These are phyloP conservation scores for Anguilla rostrata DNA, from an alignment of 2,113 vertebrate genomes.

Conservation along the genomic window DNA sequence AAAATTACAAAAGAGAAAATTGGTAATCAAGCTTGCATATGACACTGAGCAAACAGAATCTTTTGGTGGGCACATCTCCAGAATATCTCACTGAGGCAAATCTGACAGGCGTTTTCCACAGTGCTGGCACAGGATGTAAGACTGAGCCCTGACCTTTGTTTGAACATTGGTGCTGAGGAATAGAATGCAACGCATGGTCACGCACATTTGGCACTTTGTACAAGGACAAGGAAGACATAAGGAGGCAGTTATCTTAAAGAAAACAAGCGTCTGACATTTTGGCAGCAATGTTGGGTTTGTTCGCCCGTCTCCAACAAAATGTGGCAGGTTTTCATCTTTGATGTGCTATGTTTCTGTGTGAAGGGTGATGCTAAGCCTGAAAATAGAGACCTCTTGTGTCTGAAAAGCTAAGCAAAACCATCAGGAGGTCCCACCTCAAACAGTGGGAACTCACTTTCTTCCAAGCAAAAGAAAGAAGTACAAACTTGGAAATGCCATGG, in stretches of 20 bases:
- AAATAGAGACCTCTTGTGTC: background rate
- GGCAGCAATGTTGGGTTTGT: constrained; percentile 49
- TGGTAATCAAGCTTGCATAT: background rate
- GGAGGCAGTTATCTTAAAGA: constrained; percentile 52
- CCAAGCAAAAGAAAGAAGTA: background rate
- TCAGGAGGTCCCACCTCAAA: background rate
- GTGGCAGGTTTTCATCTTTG: constrained; percentile 52
- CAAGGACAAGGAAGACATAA: constrained; percentile 38
- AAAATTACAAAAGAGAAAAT: background rate
- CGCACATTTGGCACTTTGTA: background rate
- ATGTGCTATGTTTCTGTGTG: constrained; percentile 20
- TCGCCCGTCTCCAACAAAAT: constrained; percentile 63
- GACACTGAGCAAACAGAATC: background rate
- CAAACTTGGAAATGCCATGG: constrained; percentile 4
- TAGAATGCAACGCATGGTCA: background rate
- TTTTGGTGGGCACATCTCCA: background rate
- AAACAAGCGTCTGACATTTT: constrained; percentile 66
- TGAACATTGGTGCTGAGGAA: too few species aligned
- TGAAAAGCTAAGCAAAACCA: background rate
- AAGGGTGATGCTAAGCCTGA: background rate
- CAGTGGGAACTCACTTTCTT: background rate
- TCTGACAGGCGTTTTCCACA: background rate
- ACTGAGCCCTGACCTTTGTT: too few species aligned
- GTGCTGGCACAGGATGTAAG: too few species aligned
- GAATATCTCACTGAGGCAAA: background rate